Conservation (phyloP, 2,797 vertebrate species). For the Acestrorhynchus altus region DNA sequence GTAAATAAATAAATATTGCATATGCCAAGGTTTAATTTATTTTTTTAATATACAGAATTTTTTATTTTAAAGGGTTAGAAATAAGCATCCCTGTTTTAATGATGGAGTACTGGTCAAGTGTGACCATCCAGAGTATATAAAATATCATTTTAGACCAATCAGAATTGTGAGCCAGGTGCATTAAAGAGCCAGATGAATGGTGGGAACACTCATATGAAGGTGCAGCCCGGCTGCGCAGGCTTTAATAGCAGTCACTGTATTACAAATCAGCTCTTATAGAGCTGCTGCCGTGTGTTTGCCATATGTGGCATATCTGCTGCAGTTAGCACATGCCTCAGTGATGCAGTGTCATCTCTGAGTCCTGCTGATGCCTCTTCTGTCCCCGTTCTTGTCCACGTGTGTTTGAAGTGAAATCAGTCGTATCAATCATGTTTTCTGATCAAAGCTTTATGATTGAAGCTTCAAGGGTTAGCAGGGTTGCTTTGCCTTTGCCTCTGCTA, state of each 20-base stretch:
- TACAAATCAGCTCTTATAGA: not conserved
- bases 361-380: slow-evolving; percentile 23
- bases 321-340: not conserved
- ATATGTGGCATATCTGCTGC: not conserved
- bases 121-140: too few species aligned
- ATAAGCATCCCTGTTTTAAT: too few species aligned
- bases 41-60: too few species aligned
- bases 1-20: too few species aligned
- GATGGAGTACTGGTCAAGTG: too few species aligned
- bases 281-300: not conserved
- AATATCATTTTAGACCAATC: too few species aligned
- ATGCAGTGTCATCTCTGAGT: not conserved
- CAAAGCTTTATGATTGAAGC: not conserved
- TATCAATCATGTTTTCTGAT: slow-evolving; percentile 25
- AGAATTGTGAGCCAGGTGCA: too few species aligned
- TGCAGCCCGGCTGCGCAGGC: too few species aligned
- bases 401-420: slow-evolving; percentile 1
- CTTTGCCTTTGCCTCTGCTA: not conserved
- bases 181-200: too few species aligned
- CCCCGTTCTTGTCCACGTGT: not conserved
- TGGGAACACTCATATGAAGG: not conserved
- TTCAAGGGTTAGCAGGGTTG: not conserved
- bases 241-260: not conserved
- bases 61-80: too few species aligned
- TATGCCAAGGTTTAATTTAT: too few species aligned